Conservation (phyloP, 2,113 vertebrate genomes). For the Loxodonta africana region DNA sequence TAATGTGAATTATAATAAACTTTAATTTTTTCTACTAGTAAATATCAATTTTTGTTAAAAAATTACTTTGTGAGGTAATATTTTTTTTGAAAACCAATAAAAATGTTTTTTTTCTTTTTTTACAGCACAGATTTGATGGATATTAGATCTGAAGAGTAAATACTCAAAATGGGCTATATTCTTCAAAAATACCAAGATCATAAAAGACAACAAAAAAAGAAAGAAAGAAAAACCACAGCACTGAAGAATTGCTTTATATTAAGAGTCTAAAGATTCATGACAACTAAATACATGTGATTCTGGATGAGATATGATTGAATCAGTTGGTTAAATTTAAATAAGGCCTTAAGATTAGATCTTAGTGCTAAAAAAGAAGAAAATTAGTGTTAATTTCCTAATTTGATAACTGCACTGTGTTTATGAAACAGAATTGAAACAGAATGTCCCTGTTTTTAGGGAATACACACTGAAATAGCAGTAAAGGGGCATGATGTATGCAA, state of each 20-base stretch:
- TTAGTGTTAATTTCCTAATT: background rate
- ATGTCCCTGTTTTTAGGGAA: background rate
- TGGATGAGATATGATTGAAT: background rate
- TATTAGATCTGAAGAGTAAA: background rate
- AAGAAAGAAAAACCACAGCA: background rate
- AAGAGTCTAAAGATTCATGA: background rate
- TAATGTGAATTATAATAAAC: too few species aligned
- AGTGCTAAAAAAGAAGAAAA: background rate
- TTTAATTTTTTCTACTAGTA: background rate
- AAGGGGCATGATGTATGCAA: too few species aligned
- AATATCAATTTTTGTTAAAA: background rate
- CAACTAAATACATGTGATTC: background rate
- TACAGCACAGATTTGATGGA: background rate
- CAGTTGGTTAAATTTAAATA: slow-evolving; percentile 13
- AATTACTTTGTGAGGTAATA: background rate
- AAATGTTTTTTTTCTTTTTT: background rate
- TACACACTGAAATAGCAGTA: background rate
- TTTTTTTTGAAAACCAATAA: background rate
- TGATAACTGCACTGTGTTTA: background rate
- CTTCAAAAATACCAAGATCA: background rate
- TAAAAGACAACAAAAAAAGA: background rate
- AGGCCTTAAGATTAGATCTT: background rate
- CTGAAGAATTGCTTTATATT: background rate
- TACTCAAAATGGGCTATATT: background rate
- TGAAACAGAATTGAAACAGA: background rate